These are phyloP conservation scores for Diploscapter pachys DNA, from an alignment of 1,140 invertebrate genomes.

Conservation along the genomic window DNA sequence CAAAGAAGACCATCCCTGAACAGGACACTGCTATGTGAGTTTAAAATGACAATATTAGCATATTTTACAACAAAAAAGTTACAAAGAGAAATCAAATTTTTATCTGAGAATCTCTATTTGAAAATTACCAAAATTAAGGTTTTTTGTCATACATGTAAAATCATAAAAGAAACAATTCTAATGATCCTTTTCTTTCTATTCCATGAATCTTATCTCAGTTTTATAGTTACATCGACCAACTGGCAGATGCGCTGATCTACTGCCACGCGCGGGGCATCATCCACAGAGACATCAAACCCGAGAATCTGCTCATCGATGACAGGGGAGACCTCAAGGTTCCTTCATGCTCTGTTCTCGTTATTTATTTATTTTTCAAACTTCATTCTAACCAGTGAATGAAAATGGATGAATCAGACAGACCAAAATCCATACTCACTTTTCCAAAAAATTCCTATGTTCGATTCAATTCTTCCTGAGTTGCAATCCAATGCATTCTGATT, in stretches of 20 bases:
- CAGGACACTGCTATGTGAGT: slow-evolving; percentile 18
- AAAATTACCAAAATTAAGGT: too few relatives aligned
- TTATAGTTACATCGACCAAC: slow-evolving; percentile 75
- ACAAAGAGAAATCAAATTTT: too few relatives aligned
- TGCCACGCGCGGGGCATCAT: slow-evolving; percentile 89
- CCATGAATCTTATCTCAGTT: slow-evolving; percentile 31
- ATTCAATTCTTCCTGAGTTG: not conserved
- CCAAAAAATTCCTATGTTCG: not conserved
- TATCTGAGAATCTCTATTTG: too few relatives aligned
- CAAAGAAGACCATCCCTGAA: slow-evolving; percentile 64
- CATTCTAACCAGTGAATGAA: not conserved
- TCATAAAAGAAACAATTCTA: not conserved
- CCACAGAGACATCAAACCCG: slow-evolving; percentile 73
- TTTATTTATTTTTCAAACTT: not conserved
- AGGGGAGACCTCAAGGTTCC: not conserved
- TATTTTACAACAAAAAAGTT: too few relatives aligned
- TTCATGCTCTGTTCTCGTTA: not conserved
- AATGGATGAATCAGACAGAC: too few relatives aligned
- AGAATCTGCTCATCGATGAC: slow-evolving; percentile 54
- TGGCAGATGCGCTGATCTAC: slow-evolving; percentile 81
- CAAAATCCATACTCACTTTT: too few relatives aligned
- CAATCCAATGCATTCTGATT: too few relatives aligned
- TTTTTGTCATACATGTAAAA: too few relatives aligned
- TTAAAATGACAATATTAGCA: not conserved
- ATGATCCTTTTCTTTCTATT: too few relatives aligned